Evolutionary conservation across 2,113 vertebrate species (phyloP).

Genomic region (Glaucomys volans): DNA sequence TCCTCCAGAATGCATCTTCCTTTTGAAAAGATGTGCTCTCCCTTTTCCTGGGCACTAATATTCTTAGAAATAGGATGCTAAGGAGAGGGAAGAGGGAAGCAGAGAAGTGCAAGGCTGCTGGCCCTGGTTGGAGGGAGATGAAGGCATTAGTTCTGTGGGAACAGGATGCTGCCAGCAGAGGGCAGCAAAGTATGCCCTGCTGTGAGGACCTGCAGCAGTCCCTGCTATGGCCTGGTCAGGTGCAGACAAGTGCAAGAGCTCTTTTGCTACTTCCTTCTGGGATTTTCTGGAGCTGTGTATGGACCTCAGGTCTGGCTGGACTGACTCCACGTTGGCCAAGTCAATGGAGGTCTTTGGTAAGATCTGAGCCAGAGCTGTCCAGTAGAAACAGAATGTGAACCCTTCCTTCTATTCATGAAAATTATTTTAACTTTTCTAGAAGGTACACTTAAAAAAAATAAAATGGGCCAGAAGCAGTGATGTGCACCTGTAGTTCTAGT

Average conservation of each 20-base stretch:
- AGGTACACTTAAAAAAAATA: neutral
- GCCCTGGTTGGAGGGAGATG: neutral
- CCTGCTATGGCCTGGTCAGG: accelerated
- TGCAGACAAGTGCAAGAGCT: accelerated
- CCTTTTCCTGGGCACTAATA: neutral
- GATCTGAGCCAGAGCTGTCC: neutral
- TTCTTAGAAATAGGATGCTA: neutral
- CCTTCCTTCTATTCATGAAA: neutral
- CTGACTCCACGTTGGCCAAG: neutral
- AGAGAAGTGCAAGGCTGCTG: neutral
- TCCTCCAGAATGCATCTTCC: neutral
- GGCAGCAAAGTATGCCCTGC: slow-evolving; percentile 75
- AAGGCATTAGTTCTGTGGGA: neutral
- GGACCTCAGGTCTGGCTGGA: neutral
- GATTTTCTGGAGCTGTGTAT: neutral
- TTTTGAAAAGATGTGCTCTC: neutral
- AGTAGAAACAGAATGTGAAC: neutral
- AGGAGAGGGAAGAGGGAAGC: neutral
- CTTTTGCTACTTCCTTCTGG: neutral
- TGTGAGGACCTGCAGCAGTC: neutral
- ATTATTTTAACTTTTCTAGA: slow-evolving; percentile 42
- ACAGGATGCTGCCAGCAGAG: slow-evolving; percentile 64
- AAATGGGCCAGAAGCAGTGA: neutral
- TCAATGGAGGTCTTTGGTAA: neutral
- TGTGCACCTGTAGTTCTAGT: neutral